Conservation (phyloP, 2,888 invertebrate genomes). For the Microctonus hyperodae region DNA sequence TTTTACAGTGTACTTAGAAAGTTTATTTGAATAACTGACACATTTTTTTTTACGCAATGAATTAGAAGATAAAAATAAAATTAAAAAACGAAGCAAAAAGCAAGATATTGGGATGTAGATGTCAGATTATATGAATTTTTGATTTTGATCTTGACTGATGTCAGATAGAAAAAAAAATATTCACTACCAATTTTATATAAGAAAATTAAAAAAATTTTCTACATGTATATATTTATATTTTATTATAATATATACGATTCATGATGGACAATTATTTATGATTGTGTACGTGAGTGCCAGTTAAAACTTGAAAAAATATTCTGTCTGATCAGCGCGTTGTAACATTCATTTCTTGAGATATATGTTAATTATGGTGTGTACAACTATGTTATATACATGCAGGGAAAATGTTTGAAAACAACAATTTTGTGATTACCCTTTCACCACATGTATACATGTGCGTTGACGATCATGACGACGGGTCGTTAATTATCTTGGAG, state of each 20-base stretch:
- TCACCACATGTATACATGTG: background rate
- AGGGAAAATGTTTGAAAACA: background rate
- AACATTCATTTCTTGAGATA: constrained; percentile 7
- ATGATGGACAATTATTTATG: constrained; percentile 12
- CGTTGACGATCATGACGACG: background rate
- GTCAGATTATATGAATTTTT: background rate
- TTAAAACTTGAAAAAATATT: constrained; percentile 1
- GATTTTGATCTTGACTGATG: background rate
- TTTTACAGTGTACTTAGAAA: background rate
- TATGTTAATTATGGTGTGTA: constrained; percentile 15
- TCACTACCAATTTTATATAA: background rate
- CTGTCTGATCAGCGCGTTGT: background rate
- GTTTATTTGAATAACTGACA: background rate
- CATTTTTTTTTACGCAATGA: background rate
- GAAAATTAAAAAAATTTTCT: background rate
- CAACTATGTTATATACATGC: background rate
- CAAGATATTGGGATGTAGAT: background rate
- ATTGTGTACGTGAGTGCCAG: constrained; percentile 20
- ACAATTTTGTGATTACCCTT: constrained; percentile 2
- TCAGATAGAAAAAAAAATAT: background rate
- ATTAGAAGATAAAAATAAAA: background rate
- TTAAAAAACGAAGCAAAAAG: background rate
- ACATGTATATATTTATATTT: background rate
- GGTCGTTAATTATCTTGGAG: constrained; percentile 9
- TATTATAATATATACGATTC: background rate